A percentile compares a stretch with the other conserved stretches of the same genome.
Conservation (phyloP, 1,140 invertebrate genomes). For the Colletes latitarsis region DNA sequence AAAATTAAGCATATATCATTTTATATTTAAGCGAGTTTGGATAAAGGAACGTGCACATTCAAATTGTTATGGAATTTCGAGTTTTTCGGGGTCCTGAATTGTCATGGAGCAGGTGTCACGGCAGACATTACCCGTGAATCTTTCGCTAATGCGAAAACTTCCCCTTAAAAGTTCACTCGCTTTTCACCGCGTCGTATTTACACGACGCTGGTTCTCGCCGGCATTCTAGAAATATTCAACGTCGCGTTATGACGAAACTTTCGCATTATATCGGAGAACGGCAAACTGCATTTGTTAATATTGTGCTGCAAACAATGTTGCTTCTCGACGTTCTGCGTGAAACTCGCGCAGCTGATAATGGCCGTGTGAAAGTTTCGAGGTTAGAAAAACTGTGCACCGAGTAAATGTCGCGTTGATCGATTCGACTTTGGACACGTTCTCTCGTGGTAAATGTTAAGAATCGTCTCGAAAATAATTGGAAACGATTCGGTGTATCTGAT, state of each 20-base stretch:
- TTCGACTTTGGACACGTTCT: background rate
- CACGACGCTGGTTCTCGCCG: background rate
- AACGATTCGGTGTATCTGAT: background rate
- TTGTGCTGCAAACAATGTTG: background rate
- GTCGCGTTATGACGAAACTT: slow-evolving; percentile 12
- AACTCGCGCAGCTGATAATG: background rate
- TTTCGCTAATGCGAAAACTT: slow-evolving; percentile 66
- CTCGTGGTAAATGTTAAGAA: background rate
- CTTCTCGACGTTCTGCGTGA: background rate
- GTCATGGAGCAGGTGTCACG: slow-evolving; percentile 16
- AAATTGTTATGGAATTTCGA: background rate
- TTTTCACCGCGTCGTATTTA: slow-evolving; percentile 43
- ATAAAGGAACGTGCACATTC: too few species aligned
- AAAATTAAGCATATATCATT: too few species aligned
- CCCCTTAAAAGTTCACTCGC: slow-evolving; percentile 17
- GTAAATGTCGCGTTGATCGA: background rate
- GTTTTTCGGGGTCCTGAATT: slow-evolving; percentile 8
- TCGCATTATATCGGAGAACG: background rate
- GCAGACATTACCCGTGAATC: slow-evolving; percentile 1
- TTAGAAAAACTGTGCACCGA: background rate
- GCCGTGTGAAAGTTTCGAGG: background rate
- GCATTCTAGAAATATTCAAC: slow-evolving; percentile 46
- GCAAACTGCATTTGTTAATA: background rate
- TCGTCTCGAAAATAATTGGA: background rate
- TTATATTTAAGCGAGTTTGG: too few species aligned